Evolutionary conservation across 2,113 vertebrate genomes (phyloP).

Genomic region (Ceyx melanurus): DNA sequence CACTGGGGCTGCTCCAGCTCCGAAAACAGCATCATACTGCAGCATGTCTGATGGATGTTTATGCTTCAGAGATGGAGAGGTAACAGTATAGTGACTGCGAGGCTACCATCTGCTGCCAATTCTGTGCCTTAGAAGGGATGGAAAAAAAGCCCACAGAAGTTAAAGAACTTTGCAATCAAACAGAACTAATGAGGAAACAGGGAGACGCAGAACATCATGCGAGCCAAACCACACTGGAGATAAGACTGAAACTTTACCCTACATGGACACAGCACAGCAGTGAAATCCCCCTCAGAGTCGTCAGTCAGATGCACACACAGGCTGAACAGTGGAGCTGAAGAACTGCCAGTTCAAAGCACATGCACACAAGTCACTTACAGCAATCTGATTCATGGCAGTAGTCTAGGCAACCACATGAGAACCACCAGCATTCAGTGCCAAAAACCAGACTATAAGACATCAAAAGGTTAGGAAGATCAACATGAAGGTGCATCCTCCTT

Average conservation of each 20-base stretch:
- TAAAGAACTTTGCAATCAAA: slow-evolving; percentile 34
- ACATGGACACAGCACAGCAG: background rate
- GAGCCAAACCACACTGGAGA: background rate
- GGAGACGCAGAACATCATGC: background rate
- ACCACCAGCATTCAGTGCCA: background rate
- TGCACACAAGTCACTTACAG: rapidly evolving
- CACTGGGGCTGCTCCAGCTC: background rate
- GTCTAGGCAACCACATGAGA: background rate
- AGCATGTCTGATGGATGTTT: background rate
- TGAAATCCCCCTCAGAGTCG: background rate
- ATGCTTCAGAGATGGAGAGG: background rate
- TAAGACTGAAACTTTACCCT: slow-evolving; percentile 33
- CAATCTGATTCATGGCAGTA: background rate
- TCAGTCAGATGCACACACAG: background rate
- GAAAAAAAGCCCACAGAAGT: slow-evolving; percentile 42
- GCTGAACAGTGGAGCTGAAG: background rate
- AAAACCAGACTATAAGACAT: background rate
- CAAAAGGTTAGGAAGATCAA: background rate
- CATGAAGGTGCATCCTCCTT: background rate
- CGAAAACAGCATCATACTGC: background rate
- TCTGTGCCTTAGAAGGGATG: slow-evolving; percentile 55
- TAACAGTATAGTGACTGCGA: background rate
- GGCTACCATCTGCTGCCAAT: slow-evolving; percentile 9
- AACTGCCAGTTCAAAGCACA: background rate
- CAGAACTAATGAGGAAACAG: slow-evolving; percentile 19